These are phyloP conservation scores for Aphrophora alni DNA, from an alignment of 2,888 invertebrate genomes.

Conservation along the genomic window DNA sequence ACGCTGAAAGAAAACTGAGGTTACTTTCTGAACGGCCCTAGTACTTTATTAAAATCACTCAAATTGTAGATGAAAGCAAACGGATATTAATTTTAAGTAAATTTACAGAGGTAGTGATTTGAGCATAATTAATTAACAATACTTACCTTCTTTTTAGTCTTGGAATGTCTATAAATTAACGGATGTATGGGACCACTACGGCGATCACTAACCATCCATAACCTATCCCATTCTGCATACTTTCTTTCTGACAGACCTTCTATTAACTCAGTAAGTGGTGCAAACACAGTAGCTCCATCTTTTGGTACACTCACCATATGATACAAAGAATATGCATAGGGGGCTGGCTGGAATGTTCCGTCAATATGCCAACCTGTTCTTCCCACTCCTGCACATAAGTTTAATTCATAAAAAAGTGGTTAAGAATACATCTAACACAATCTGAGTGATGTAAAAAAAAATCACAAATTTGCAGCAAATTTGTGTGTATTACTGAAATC, in stretches of 20 bases:
- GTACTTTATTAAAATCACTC: no score
- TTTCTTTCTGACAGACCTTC: slow-evolving; percentile 48
- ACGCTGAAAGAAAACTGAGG: no score
- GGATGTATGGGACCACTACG: slow-evolving; percentile 52
- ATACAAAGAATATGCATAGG: slow-evolving; percentile 53
- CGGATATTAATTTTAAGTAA: no score
- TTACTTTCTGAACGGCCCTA: no score
- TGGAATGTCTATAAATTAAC: slow-evolving; percentile 53
- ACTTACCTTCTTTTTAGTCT: slow-evolving; percentile 48
- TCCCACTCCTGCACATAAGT: slow-evolving; percentile 50
- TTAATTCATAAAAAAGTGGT: background rate
- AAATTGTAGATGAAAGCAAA: no score
- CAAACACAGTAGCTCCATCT: slow-evolving; percentile 51
- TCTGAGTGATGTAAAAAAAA: background rate
- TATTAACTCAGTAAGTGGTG: slow-evolving; percentile 51
- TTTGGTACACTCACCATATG: slow-evolving; percentile 53
- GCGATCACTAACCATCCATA: slow-evolving; percentile 53
- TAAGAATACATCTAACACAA: background rate
- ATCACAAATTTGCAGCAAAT: slow-evolving; percentile 7
- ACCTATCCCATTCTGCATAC: slow-evolving; percentile 49
- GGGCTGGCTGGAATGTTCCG: slow-evolving; percentile 53
- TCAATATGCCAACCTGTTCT: slow-evolving; percentile 55
- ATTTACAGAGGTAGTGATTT: no score
- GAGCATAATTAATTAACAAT: no score
- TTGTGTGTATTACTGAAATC: no score